Evolutionary conservation across 2,113 vertebrate species (phyloP).

Genomic region (Daboia siamensis): DNA sequence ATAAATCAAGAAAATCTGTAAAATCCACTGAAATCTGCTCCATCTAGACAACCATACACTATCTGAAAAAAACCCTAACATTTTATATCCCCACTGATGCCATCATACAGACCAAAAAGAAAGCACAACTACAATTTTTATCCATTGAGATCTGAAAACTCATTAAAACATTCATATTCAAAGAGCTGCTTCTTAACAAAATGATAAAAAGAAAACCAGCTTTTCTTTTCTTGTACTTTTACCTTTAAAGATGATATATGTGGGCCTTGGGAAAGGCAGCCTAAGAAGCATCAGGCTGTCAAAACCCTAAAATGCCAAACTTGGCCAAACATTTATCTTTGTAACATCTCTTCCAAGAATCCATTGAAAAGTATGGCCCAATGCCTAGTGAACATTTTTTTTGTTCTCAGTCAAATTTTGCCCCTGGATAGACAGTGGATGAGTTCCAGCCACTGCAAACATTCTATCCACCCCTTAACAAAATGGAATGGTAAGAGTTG

Average conservation of each 20-base stretch:
- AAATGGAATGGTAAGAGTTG: background rate
- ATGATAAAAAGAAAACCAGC: background rate
- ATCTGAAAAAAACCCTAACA: slow-evolving; percentile 48
- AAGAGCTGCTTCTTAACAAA: slow-evolving; percentile 23
- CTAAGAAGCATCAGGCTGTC: slow-evolving; percentile 31
- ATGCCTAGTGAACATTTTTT: slow-evolving; percentile 1
- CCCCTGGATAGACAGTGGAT: background rate
- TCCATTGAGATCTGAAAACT: slow-evolving; percentile 41
- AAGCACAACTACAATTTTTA: slow-evolving; percentile 44
- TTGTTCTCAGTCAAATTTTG: background rate
- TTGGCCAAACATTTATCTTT: slow-evolving; percentile 41
- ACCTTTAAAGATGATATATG: background rate
- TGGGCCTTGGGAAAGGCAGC: slow-evolving; percentile 44
- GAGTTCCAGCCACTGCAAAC: too few relatives aligned
- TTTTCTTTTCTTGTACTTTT: slow-evolving; percentile 6
- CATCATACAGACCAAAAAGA: slow-evolving; percentile 48
- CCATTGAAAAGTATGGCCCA: slow-evolving; percentile 10
- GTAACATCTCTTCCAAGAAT: slow-evolving; percentile 18
- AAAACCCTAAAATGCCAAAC: slow-evolving; percentile 32
- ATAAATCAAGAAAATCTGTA: background rate
- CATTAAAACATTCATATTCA: slow-evolving; percentile 42
- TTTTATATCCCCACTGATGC: slow-evolving; percentile 44
- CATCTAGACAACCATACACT: slow-evolving; percentile 38
- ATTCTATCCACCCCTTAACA: background rate
- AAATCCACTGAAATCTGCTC: slow-evolving; percentile 46